Conservation (phyloP, 2,797 vertebrate species). For the Lacerta bilineata region DNA sequence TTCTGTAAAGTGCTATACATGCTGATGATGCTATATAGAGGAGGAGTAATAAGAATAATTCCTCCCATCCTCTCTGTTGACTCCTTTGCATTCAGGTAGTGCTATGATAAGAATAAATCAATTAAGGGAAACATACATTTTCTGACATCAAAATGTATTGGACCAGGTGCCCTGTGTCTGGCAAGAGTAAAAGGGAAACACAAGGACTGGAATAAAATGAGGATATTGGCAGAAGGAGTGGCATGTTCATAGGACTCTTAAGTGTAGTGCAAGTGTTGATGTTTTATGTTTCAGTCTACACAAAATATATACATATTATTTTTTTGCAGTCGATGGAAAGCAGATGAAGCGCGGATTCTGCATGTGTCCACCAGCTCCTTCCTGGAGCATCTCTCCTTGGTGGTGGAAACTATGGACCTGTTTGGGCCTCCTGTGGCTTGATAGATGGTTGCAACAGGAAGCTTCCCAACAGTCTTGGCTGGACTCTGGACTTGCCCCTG, state of each 20-base stretch:
- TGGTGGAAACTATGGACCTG: slow-evolving; percentile 72
- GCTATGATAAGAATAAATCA: too few species aligned
- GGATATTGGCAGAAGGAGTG: too few species aligned
- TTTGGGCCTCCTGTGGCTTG: slow-evolving; percentile 63
- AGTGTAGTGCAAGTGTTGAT: not conserved
- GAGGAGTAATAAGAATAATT: too few species aligned
- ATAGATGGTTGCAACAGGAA: not conserved
- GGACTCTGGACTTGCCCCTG: not conserved
- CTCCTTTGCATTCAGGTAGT: too few species aligned
- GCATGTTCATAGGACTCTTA: too few species aligned
- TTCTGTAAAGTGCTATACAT: too few species aligned
- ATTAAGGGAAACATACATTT: too few species aligned
- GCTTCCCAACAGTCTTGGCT: not conserved
- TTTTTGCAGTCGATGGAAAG: slow-evolving; percentile 77
- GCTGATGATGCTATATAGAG: not conserved
- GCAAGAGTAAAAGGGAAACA: not conserved
- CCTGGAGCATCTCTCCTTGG: slow-evolving; percentile 86
- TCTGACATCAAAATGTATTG: not conserved
- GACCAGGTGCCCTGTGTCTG: not conserved
- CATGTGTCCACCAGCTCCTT: slow-evolving; percentile 86
- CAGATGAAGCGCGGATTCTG: slow-evolving; percentile 86
- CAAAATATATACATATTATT: not conserved
- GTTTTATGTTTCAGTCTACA: not conserved
- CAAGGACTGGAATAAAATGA: not conserved
- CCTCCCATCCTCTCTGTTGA: too few species aligned